Conservation (phyloP, 2,888 invertebrate species). For the Melieria crassipennis region DNA sequence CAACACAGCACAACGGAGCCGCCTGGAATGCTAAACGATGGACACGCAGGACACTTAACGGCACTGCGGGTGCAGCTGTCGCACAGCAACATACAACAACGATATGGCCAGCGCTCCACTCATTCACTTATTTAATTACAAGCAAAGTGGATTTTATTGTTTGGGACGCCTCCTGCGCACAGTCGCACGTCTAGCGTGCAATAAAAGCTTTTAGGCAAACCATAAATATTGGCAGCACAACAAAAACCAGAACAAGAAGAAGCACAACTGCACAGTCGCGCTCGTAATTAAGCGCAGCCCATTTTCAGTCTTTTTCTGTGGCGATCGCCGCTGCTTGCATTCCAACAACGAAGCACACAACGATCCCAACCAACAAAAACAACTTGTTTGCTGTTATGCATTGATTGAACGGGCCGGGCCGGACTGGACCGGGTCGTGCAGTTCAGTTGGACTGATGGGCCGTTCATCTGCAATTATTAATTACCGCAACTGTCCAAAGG, state of each 20-base stretch:
- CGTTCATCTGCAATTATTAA: neutral
- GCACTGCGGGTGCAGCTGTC: conserved; percentile 5
- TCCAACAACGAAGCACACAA: neutral
- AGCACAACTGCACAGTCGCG: too few species aligned
- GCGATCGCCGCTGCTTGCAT: neutral
- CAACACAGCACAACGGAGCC: conserved; percentile 19
- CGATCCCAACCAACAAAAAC: too few species aligned
- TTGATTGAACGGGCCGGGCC: too few species aligned
- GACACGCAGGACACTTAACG: conserved; percentile 22
- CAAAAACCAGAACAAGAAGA: too few species aligned
- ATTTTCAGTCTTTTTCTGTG: too few species aligned
- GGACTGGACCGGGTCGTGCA: too few species aligned
- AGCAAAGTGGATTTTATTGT: conserved; percentile 25
- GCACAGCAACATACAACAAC: conserved; percentile 10
- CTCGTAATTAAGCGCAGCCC: too few species aligned
- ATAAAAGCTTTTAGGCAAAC: conserved; percentile 20
- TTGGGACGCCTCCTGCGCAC: conserved; percentile 14
- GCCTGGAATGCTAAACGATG: conserved; percentile 9
- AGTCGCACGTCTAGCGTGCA: conserved; percentile 1
- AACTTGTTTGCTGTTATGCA: too few species aligned
- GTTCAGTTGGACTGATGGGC: neutral
- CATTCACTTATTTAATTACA: conserved; percentile 31
- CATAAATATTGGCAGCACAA: too few species aligned
- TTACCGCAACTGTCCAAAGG: neutral
- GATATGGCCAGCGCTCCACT: conserved; percentile 6